Evolutionary conservation across 2,113 vertebrate species (phyloP).

Genomic region (Athene noctua): DNA sequence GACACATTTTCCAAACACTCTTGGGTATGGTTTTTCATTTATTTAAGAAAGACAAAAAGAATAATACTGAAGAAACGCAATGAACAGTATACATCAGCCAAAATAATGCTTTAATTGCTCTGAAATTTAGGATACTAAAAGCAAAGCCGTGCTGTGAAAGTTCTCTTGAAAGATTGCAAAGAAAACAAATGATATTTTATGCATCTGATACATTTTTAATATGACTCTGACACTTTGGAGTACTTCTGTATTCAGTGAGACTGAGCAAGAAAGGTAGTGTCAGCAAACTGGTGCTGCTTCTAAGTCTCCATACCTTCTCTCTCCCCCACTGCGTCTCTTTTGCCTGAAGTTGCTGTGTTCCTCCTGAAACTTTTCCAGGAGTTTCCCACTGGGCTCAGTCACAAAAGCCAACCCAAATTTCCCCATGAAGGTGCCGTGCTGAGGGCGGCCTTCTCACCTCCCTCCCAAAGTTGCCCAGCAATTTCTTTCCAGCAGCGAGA

Average conservation of each 20-base stretch:
- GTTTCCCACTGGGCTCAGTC: neutral
- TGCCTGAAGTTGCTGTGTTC: neutral
- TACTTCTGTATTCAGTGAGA: neutral
- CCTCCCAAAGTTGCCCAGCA: neutral
- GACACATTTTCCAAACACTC: neutral
- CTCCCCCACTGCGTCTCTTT: accelerated
- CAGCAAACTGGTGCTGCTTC: neutral
- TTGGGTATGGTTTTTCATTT: neutral
- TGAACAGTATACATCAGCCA: neutral
- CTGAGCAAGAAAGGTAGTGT: neutral
- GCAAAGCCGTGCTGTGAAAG: neutral
- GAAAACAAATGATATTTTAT: neutral
- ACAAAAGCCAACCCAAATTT: neutral
- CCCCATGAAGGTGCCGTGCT: neutral
- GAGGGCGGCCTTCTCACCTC: neutral
- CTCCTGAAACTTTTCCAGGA: neutral
- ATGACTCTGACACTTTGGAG: neutral
- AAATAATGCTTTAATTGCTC: neutral
- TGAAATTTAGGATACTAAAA: conserved; percentile 3
- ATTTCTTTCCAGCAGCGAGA: neutral
- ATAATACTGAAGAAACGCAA: neutral
- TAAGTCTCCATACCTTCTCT: neutral
- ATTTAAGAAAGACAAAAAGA: neutral
- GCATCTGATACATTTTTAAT: conserved; percentile 9
- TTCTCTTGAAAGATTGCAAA: neutral